A percentile compares a stretch with the other conserved stretches of the same genome.
These are phyloP conservation scores for Ascaphus truei DNA, from an alignment of 2,113 vertebrate species.

Conservation along the genomic window DNA sequence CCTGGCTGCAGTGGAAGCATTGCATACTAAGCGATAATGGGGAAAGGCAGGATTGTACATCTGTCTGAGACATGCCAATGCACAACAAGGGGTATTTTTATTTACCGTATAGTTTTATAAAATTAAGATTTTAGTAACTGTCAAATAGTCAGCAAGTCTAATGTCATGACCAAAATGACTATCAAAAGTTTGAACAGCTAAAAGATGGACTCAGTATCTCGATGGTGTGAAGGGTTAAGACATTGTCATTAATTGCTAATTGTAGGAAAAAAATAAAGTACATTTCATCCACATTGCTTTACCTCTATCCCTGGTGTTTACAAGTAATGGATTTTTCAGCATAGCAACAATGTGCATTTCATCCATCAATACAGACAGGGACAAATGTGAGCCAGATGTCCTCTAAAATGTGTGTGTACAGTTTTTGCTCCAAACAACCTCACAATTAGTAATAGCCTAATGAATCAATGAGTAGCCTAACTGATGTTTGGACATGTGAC, in stretches of 20 bases:
- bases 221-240: background rate
- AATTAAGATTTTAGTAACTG: too few relatives aligned
- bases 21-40: too few relatives aligned
- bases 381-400: slow-evolving; percentile 33
- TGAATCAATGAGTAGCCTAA: slow-evolving; percentile 23
- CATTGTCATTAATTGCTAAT: background rate
- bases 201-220: background rate
- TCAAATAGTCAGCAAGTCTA: too few relatives aligned
- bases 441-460: slow-evolving; percentile 33
- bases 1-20: too few relatives aligned
- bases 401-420: slow-evolving; percentile 16
- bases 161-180: too few relatives aligned
- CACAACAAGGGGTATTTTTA: too few relatives aligned
- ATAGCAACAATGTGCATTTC: slow-evolving; percentile 21
- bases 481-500: slow-evolving; percentile 19
- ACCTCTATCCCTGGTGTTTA: slow-evolving; percentile 22
- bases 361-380: slow-evolving; percentile 34
- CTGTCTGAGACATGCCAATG: too few relatives aligned
- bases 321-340: slow-evolving; percentile 31
- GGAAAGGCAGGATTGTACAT: too few relatives aligned
- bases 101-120: too few relatives aligned
- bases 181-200: too few relatives aligned
- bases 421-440: slow-evolving; percentile 22
- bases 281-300: background rate
- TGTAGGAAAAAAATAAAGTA: background rate